Conservation (phyloP, 2,797 vertebrate species). For the Xiphorhynchus erythropygius region DNA sequence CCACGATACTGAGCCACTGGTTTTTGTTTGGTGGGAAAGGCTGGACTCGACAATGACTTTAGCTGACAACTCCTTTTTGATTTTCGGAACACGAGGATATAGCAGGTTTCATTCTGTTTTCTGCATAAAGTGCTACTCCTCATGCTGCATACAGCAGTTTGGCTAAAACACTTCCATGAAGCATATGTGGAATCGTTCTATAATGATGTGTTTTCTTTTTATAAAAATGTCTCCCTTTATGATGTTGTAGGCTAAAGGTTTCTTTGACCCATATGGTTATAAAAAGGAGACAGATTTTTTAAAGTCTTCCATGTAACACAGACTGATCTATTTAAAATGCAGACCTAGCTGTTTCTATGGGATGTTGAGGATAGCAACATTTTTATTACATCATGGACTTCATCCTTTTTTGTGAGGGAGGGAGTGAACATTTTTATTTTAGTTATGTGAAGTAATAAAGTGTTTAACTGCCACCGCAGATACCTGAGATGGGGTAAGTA, state of each 20-base stretch:
- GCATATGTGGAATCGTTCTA: background rate
- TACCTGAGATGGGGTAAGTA: slow-evolving; percentile 29
- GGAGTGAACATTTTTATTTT: background rate
- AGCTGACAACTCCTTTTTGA: background rate
- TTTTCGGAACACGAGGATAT: background rate
- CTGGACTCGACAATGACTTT: background rate
- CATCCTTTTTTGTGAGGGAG: background rate
- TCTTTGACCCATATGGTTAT: background rate
- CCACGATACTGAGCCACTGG: background rate
- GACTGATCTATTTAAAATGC: background rate
- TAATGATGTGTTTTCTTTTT: background rate
- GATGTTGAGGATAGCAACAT: background rate
- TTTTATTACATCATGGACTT: background rate
- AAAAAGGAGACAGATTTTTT: background rate
- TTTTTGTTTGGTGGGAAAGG: background rate
- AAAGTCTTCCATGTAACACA: background rate
- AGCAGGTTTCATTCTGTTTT: background rate
- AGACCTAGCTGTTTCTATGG: background rate
- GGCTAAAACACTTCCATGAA: background rate
- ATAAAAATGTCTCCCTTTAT: background rate
- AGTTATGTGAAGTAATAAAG: background rate
- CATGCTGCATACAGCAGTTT: slow-evolving; percentile 6
- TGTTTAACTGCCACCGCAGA: background rate
- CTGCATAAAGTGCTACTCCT: background rate
- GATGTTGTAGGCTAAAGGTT: background rate